A percentile compares a stretch with the other conserved stretches of the same genome.
Conservation (phyloP, 2,888 invertebrate species). For the Drosophila formosana region DNA sequence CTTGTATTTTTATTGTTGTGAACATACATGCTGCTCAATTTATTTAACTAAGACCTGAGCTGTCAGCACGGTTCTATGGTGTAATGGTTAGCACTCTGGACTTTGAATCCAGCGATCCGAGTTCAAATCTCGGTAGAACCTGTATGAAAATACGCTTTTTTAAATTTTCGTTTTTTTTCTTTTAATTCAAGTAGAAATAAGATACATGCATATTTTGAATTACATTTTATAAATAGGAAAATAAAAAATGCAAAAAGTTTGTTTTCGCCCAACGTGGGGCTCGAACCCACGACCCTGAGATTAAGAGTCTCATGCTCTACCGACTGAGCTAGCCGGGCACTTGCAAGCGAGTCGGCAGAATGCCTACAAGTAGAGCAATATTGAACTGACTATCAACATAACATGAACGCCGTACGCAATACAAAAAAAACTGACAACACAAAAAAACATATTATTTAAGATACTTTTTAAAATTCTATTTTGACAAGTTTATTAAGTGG, state of each 20-base stretch:
- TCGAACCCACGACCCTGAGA: conserved; percentile 86
- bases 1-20: neutral
- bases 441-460: neutral
- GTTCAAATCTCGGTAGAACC: conserved; percentile 85
- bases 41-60: conserved; percentile 26
- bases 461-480: neutral
- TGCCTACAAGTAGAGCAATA: neutral
- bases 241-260: conserved; percentile 31
- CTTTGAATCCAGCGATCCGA: conserved; percentile 85
- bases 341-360: neutral
- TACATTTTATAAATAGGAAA: neutral
- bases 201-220: too few relatives aligned
- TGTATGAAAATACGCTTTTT: conserved; percentile 4
- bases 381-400: neutral
- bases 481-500: neutral
- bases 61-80: conserved; percentile 80
- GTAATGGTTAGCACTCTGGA: conserved; percentile 84
- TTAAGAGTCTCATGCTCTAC: conserved; percentile 86
- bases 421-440: neutral
- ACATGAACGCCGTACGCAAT: too few relatives aligned
- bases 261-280: conserved; percentile 84
- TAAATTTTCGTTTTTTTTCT: neutral
- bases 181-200: neutral
- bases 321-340: conserved; percentile 85
- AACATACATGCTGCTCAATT: conserved; percentile 1